Percentiles rank a stretch among this genome's conserved stretches.
phyloP scores from a whole-genome alignment of 2,797 vertebrate genomes.

The Sphaeramia orbicularis region DNA sequence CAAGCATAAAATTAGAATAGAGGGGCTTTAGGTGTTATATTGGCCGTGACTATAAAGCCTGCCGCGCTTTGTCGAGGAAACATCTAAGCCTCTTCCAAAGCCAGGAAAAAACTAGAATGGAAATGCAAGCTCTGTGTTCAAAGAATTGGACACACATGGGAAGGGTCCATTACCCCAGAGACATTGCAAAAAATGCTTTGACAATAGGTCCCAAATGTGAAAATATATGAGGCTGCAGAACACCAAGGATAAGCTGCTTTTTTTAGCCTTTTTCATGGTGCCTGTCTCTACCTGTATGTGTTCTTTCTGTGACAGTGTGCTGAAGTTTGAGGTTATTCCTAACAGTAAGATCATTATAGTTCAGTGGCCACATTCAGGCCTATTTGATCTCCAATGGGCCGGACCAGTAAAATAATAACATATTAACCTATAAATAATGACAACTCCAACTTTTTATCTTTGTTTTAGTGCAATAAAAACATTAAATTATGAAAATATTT shows the following conservation, averaged over 20 bases:
- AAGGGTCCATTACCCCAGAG: constrained; percentile 1
- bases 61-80: constrained; percentile 32
- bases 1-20: constrained; percentile 27
- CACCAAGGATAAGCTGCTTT: neutral
- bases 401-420: too few relatives aligned
- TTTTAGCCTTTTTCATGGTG: too few relatives aligned
- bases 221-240: neutral
- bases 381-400: too few relatives aligned
- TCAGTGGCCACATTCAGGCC: too few relatives aligned
- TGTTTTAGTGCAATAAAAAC: too few relatives aligned
- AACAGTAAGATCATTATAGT: constrained; percentile 23
- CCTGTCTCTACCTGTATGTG: neutral
- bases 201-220: neutral
- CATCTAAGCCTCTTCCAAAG: constrained; percentile 49
- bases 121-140: constrained; percentile 28
- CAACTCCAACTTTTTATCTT: too few relatives aligned
- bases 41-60: constrained; percentile 40
- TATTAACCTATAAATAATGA: too few relatives aligned
- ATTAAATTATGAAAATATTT: too few relatives aligned
- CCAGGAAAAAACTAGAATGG: constrained; percentile 29
- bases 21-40: constrained; percentile 38
- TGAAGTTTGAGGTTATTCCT: constrained; percentile 29
- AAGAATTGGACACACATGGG: neutral
- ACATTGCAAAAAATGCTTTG: neutral
- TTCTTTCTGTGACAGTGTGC: neutral